A percentile compares a stretch with the other conserved stretches of the same genome.
These are phyloP conservation scores for Cyaniris semiargus DNA, from an alignment of 2,888 invertebrate species.

Conservation along the genomic window DNA sequence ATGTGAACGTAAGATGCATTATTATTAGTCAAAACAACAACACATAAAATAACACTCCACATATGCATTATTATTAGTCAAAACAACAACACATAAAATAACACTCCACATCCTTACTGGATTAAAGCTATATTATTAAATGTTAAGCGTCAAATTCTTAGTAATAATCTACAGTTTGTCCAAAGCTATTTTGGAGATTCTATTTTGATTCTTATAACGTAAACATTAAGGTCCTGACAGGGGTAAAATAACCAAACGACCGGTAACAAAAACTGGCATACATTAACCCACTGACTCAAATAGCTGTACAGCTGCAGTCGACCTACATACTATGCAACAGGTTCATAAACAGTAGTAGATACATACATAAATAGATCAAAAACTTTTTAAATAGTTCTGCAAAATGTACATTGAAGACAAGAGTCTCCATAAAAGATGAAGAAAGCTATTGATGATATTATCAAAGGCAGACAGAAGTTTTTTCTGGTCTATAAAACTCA, in stretches of 20 bases:
- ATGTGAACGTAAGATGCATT: too few relatives aligned
- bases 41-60: too few relatives aligned
- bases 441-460: not conserved
- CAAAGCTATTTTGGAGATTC: not conserved
- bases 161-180: not conserved
- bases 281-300: conserved; percentile 50
- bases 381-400: not conserved
- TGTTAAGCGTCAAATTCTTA: not conserved
- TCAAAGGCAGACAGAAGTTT: not conserved
- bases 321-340: conserved; percentile 44
- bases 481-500: not conserved
- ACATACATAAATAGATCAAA: conserved; percentile 48
- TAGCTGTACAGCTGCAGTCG: conserved; percentile 44
- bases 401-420: not conserved
- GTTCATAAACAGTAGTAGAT: conserved; percentile 41
- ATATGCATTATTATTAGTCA: too few relatives aligned
- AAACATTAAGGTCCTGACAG: not conserved
- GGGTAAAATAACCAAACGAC: not conserved
- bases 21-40: too few relatives aligned
- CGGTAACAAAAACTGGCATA: conserved; percentile 35
- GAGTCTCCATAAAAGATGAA: not conserved
- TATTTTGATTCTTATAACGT: not conserved
- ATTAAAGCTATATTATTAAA: too few relatives aligned
- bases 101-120: too few relatives aligned
- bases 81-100: too few relatives aligned